Conservation (phyloP, 2,797 vertebrate species). For the Numenius phaeopus region DNA sequence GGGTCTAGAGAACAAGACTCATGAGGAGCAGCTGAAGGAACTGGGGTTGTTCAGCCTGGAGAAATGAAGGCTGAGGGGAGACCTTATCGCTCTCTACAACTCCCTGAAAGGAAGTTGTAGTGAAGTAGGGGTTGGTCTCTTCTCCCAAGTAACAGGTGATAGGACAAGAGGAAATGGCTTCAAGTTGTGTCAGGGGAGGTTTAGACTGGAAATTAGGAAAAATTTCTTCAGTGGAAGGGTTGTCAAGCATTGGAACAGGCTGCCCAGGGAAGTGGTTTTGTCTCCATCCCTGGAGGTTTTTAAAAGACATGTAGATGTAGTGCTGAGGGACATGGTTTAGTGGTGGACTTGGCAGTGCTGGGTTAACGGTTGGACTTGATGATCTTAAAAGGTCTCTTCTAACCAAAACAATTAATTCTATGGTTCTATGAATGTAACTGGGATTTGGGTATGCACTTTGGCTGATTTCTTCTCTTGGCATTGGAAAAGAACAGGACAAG, state of each 20-base stretch:
- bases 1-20: background rate
- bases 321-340: background rate
- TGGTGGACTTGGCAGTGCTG: background rate
- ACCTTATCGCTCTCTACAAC: background rate
- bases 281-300: background rate
- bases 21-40: background rate
- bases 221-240: background rate
- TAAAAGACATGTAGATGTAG: background rate
- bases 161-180: background rate
- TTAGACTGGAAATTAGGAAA: background rate
- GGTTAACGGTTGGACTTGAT: background rate
- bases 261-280: background rate
- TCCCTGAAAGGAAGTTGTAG: background rate
- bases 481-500: background rate
- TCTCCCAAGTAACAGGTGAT: background rate
- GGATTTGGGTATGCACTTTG: background rate
- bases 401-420: background rate
- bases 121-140: background rate
- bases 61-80: background rate
- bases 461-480: background rate
- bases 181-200: too few relatives aligned
- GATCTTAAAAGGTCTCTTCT: background rate
- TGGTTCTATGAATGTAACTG: background rate
- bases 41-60: background rate
- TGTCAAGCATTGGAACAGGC: background rate